A percentile compares a stretch with the other conserved stretches of the same genome.
These are phyloP conservation scores for Cardiocondyla obscurior DNA, from an alignment of 1,140 invertebrate genomes.

Conservation along the genomic window DNA sequence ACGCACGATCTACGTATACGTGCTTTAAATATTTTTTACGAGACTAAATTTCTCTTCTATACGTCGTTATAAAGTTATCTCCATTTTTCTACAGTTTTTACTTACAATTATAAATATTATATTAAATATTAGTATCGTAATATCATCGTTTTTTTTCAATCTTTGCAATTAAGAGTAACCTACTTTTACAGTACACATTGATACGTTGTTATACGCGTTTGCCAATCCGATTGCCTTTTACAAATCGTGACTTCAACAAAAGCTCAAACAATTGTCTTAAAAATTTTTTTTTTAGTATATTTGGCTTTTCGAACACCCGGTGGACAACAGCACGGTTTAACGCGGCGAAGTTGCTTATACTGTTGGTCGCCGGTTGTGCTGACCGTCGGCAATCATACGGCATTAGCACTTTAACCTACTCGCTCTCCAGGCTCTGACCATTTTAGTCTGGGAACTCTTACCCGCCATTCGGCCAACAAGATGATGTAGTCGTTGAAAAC, in stretches of 20 bases:
- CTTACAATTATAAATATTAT: no score
- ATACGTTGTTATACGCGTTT: neutral
- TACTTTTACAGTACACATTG: neutral
- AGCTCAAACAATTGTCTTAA: neutral
- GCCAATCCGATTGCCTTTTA: neutral
- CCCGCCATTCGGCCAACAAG: conserved; percentile 32
- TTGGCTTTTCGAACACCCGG: conserved; percentile 48
- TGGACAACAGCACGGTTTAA: conserved; percentile 56
- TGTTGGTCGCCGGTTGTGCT: conserved; percentile 66
- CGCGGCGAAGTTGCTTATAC: conserved; percentile 64
- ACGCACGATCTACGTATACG: neutral
- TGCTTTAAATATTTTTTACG: conserved; percentile 18
- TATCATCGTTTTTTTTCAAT: no score
- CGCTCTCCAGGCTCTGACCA: conserved; percentile 61
- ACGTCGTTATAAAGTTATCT: neutral
- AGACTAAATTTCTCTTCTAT: neutral
- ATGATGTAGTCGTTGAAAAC: conserved; percentile 55
- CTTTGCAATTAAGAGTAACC: no score
- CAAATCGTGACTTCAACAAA: neutral
- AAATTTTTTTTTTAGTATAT: no score
- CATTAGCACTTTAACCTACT: conserved; percentile 77
- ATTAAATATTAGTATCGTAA: no score
- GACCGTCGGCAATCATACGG: conserved; percentile 71
- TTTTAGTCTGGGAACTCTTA: conserved; percentile 60
- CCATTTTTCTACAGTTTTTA: neutral